Evolutionary conservation across 2,888 invertebrate species (phyloP).

Genomic region (Hypercompe scribonia): DNA sequence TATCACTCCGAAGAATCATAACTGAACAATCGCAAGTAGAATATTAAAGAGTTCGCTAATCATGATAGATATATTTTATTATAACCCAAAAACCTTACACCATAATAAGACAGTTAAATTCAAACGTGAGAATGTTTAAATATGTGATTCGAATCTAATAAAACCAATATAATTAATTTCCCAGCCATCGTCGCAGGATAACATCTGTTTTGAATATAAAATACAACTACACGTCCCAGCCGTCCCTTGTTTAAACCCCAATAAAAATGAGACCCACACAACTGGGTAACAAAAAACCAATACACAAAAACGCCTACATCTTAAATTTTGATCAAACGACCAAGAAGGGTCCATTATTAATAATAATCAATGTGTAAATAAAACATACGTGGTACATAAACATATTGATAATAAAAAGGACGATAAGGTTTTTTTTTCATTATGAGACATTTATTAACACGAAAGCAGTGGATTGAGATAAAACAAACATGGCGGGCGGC

Average conservation of each 20-base stretch:
- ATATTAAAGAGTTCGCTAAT: neutral
- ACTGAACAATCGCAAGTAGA: slow-evolving; percentile 25
- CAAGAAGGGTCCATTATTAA: slow-evolving; percentile 82
- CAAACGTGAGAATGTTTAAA: slow-evolving; percentile 75
- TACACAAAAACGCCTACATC: slow-evolving; percentile 76
- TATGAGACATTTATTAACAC: slow-evolving; percentile 85
- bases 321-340: slow-evolving; percentile 83
- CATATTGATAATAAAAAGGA: slow-evolving; percentile 73
- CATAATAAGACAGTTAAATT: slow-evolving; percentile 54
- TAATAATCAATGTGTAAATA: slow-evolving; percentile 85
- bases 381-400: slow-evolving; percentile 78
- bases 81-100: slow-evolving; percentile 49
- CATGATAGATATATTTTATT: slow-evolving; percentile 19
- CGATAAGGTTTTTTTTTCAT: slow-evolving; percentile 71
- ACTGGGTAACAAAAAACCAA: slow-evolving; percentile 75
- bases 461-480: slow-evolving; percentile 82
- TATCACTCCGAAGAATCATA: slow-evolving; percentile 40
- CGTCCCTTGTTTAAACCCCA: slow-evolving; percentile 75
- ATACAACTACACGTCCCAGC: slow-evolving; percentile 70
- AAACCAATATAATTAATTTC: slow-evolving; percentile 81
- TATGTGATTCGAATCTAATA: slow-evolving; percentile 77
- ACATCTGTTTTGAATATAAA: slow-evolving; percentile 86
- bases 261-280: slow-evolving; percentile 80
- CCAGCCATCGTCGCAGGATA: slow-evolving; percentile 75
- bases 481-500: slow-evolving; percentile 86